A percentile compares a stretch with the other conserved stretches of the same genome.
Conservation (phyloP, 2,113 vertebrate genomes). For the Prolemur simus region DNA sequence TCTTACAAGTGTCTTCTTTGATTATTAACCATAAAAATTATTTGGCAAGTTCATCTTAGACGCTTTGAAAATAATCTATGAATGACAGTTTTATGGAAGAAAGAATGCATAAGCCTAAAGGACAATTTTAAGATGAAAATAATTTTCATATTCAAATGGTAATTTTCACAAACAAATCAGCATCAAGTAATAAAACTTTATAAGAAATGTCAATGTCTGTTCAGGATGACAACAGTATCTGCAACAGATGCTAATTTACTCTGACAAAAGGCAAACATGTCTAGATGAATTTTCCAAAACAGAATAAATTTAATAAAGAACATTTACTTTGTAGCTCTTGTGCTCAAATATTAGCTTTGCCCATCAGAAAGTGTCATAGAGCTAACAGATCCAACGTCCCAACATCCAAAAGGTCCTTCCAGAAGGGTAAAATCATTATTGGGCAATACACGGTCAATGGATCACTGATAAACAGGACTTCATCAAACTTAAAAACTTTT, state of each 20-base stretch:
- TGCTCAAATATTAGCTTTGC: background rate
- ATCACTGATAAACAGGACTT: background rate
- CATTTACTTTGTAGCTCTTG: background rate
- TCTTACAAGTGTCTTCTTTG: background rate
- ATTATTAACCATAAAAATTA: slow-evolving; percentile 1
- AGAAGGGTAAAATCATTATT: background rate
- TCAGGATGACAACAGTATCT: background rate
- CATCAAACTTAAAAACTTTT: background rate
- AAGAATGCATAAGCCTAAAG: background rate
- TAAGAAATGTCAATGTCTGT: background rate
- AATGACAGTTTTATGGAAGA: background rate
- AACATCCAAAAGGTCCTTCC: background rate
- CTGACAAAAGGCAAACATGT: background rate
- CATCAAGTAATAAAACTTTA: background rate
- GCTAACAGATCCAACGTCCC: background rate
- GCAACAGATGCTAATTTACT: background rate
- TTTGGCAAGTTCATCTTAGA: slow-evolving; percentile 30
- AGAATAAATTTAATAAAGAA: background rate
- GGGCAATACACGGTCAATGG: background rate
- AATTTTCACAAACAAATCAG: slow-evolving; percentile 36
- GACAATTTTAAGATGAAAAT: background rate
- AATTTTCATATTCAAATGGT: background rate
- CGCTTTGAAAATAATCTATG: slow-evolving; percentile 37
- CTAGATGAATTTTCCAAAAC: background rate
- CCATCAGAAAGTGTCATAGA: background rate